Conservation (phyloP, 2,113 vertebrate genomes). For the Mirounga angustirostris region DNA sequence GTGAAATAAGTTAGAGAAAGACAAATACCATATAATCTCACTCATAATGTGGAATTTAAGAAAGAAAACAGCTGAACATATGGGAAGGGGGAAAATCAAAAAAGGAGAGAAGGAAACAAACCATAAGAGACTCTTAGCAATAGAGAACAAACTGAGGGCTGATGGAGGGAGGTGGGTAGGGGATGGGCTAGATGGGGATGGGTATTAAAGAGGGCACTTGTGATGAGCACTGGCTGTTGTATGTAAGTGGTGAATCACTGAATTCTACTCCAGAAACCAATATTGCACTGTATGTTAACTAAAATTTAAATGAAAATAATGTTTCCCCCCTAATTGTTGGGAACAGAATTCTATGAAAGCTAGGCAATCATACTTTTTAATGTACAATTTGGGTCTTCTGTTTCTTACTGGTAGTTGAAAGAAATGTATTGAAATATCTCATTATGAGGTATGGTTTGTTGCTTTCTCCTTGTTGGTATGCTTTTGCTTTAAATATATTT, state of each 20-base stretch:
- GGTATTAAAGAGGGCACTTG: not conserved
- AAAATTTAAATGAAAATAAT: not conserved
- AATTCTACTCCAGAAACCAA: not conserved
- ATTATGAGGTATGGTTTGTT: not conserved
- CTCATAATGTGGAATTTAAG: not conserved
- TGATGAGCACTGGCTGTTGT: not conserved
- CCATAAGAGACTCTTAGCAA: not conserved
- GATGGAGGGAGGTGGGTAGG: not conserved
- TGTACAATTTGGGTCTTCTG: not conserved
- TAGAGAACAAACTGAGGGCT: not conserved
- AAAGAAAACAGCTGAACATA: not conserved
- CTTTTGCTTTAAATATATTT: constrained; percentile 4
- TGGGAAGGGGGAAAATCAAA: not conserved
- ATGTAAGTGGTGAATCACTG: not conserved
- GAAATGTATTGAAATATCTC: not conserved
- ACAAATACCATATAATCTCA: not conserved
- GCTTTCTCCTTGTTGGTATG: not conserved
- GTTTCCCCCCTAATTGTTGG: not conserved
- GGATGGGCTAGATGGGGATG: not conserved
- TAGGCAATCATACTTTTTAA: not conserved
- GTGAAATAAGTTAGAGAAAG: not conserved
- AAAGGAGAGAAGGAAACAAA: not conserved
- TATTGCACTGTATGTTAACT: not conserved
- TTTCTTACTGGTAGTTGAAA: constrained; percentile 16
- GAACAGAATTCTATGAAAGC: not conserved